Evolutionary conservation across 2,113 vertebrate genomes (phyloP).

Genomic region (Hiodon tergisus): DNA sequence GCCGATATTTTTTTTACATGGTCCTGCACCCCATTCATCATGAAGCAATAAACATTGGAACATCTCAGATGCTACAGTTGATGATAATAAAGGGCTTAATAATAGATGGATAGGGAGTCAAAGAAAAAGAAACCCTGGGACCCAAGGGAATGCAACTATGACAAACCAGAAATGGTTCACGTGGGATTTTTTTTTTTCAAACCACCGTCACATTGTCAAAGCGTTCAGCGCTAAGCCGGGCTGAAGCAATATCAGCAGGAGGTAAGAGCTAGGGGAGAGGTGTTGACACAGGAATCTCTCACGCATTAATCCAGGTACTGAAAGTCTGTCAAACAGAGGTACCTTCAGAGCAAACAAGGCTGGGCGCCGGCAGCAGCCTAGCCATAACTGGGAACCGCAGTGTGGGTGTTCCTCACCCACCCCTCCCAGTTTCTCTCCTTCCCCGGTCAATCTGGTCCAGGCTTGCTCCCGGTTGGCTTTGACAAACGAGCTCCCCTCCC

Average conservation of each 20-base stretch:
- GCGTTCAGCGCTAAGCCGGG: background rate
- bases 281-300: background rate
- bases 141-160: background rate
- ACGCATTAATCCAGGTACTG: conserved; percentile 9
- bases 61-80: too few species aligned
- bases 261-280: background rate
- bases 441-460: background rate
- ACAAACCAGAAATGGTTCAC: background rate
- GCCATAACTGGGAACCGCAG: background rate
- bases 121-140: background rate
- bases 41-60: too few species aligned
- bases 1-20: too few species aligned
- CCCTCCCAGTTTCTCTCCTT: conserved; percentile 3
- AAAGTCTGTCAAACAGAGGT: conserved; percentile 11
- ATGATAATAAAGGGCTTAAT: too few species aligned
- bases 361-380: background rate
- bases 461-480: background rate
- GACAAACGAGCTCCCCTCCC: background rate
- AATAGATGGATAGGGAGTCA: too few species aligned
- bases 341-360: conserved; percentile 2
- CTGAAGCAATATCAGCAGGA: background rate
- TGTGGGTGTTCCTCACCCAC: conserved; percentile 13
- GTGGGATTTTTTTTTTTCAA: background rate
- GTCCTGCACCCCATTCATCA: too few species aligned
- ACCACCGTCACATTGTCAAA: background rate